Conservation (phyloP, 1,140 invertebrate species). For the Maniola jurtina region DNA sequence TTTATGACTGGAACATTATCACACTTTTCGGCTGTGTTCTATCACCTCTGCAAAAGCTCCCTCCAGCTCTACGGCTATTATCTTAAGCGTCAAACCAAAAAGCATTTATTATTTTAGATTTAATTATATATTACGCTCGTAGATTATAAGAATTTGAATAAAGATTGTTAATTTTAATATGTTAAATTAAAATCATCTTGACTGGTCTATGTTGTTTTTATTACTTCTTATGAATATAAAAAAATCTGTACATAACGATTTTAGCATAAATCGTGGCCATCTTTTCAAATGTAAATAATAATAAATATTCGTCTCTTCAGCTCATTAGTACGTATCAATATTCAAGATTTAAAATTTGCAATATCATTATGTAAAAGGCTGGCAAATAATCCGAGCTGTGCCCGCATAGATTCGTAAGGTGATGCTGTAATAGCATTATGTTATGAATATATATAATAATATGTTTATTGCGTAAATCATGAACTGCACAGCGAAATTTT, state of each 20-base stretch:
- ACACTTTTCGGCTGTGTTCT: too few species aligned
- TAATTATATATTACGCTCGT: conserved; percentile 28
- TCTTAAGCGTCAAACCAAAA: conserved; percentile 40
- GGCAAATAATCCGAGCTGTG: not conserved
- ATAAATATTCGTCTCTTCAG: too few species aligned
- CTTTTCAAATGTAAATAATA: not conserved
- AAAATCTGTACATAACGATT: not conserved
- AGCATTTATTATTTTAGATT: conserved; percentile 41
- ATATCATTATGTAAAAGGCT: not conserved
- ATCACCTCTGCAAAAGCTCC: too few species aligned
- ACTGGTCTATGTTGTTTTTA: conserved; percentile 13
- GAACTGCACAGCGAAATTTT: too few species aligned
- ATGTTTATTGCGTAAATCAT: too few species aligned
- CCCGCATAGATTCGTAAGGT: too few species aligned
- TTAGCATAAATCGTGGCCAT: not conserved
- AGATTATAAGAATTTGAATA: conserved; percentile 24
- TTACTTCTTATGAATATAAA: not conserved
- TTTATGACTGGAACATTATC: too few species aligned
- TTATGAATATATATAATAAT: too few species aligned
- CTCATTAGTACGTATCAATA: too few species aligned
- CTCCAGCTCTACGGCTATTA: not conserved
- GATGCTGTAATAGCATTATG: too few species aligned
- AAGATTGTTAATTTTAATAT: conserved; percentile 24
- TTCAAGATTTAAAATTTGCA: not conserved
- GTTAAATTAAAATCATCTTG: conserved; percentile 24